These are phyloP conservation scores for Sipha maydis DNA, from an alignment of 2,888 invertebrate species.

Conservation along the genomic window DNA sequence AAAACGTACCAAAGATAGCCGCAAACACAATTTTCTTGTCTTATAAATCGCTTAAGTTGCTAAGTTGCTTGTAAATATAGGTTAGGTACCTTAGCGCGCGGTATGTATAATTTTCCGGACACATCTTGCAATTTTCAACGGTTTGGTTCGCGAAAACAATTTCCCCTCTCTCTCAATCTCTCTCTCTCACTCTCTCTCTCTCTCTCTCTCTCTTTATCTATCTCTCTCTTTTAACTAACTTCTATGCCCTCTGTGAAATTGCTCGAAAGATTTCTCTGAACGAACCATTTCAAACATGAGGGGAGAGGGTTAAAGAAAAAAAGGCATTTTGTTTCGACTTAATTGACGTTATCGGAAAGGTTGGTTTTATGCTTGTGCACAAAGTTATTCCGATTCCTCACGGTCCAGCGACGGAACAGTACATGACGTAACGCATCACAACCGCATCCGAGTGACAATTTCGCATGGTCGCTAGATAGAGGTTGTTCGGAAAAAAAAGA, in stretches of 20 bases:
- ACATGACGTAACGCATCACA: slow-evolving; percentile 1
- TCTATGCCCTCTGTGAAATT: neutral
- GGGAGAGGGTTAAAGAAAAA: neutral
- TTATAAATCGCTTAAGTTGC: neutral
- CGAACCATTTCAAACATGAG: neutral
- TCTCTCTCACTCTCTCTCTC: no score
- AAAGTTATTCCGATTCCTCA: slow-evolving; percentile 24
- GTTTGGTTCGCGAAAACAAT: neutral
- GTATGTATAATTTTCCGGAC: no score
- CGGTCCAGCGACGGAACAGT: neutral
- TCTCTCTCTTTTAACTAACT: neutral
- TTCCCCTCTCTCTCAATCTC: neutral
- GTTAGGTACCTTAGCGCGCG: no score
- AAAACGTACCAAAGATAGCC: neutral
- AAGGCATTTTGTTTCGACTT: slow-evolving; percentile 1
- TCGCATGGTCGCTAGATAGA: neutral
- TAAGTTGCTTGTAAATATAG: neutral
- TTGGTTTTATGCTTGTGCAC: neutral
- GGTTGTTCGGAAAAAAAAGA: neutral
- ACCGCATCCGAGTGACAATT: neutral
- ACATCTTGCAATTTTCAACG: no score
- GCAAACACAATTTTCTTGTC: neutral
- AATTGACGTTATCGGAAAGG: neutral
- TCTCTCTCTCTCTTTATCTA: no score
- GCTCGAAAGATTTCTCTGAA: slow-evolving; percentile 5